Conservation (phyloP, 1,140 invertebrate species). For the Phymorhynchus buccinoides region DNA sequence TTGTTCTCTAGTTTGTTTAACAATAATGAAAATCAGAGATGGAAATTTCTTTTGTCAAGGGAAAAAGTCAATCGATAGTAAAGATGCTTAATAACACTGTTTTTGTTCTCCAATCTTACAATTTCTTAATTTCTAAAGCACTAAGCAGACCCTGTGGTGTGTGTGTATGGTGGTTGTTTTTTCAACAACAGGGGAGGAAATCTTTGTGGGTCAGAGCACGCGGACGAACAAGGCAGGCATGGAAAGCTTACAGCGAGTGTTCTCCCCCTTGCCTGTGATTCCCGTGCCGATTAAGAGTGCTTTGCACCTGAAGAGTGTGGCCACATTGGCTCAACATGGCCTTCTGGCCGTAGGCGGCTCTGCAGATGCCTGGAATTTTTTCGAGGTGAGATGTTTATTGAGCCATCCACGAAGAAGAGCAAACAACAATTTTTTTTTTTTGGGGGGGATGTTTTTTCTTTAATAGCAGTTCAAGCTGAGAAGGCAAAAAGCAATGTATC, state of each 20-base stretch:
- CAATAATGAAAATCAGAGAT: too few species aligned
- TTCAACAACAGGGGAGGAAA: slow-evolving; percentile 43
- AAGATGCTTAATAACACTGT: too few species aligned
- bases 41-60: too few species aligned
- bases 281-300: slow-evolving; percentile 3
- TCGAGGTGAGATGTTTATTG: slow-evolving; percentile 21
- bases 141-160: too few species aligned
- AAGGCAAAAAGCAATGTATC: not conserved
- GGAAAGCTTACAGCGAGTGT: slow-evolving; percentile 19
- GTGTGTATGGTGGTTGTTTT: too few species aligned
- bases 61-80: too few species aligned
- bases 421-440: too few species aligned
- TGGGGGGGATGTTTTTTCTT: too few species aligned
- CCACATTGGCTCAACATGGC: slow-evolving; percentile 25
- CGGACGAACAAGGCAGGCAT: slow-evolving; percentile 36
- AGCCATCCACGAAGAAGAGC: not conserved
- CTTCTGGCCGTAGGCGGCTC: slow-evolving; percentile 38
- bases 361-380: not conserved
- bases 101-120: too few species aligned
- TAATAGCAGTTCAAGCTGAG: not conserved
- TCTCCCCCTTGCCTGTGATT: slow-evolving; percentile 41
- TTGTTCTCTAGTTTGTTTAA: too few species aligned
- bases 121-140: too few species aligned
- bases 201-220: slow-evolving; percentile 39
- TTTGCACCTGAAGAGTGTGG: slow-evolving; percentile 38